phyloP scores from a whole-genome alignment of 2,888 invertebrate species.

The Spialia ferax region DNA sequence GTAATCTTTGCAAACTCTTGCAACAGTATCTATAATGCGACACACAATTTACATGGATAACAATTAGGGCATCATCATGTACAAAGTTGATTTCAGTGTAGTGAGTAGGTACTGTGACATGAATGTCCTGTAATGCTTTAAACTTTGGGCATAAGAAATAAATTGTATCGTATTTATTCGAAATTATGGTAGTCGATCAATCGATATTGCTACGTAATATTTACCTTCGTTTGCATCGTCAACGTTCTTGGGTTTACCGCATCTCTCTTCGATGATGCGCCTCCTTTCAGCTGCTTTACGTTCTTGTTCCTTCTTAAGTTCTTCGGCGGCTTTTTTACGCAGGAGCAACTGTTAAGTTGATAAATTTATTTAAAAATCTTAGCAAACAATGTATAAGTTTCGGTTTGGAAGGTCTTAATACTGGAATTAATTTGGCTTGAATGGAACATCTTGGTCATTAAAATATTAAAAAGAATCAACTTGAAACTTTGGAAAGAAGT shows the following conservation, averaged over 20 bases:
- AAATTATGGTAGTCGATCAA: conserved; percentile 26
- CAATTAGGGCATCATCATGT: conserved; percentile 49
- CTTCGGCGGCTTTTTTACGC: conserved; percentile 99
- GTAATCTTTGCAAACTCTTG: conserved; percentile 93
- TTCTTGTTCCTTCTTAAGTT: conserved; percentile 99
- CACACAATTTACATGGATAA: conserved; percentile 64
- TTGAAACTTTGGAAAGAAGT: too few species aligned
- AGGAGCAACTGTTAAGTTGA: conserved; percentile 94
- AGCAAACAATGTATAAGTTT: too few species aligned
- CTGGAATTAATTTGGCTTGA: too few species aligned
- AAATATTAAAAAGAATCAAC: too few species aligned
- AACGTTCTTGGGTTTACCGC: conserved; percentile 96
- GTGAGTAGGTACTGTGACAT: conserved; percentile 58
- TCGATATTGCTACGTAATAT: conserved; percentile 19
- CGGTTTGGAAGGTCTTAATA: too few species aligned
- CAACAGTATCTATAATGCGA: conserved; percentile 91
- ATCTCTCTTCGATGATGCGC: conserved; percentile 98
- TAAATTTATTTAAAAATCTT: background rate
- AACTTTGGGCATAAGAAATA: conserved; percentile 4
- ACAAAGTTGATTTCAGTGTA: conserved; percentile 52
- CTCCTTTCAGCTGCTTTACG: conserved; percentile 99
- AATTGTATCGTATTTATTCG: conserved; percentile 2
- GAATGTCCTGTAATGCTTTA: conserved; percentile 5
- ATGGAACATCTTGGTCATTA: too few species aligned
- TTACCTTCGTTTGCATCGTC: conserved; percentile 98